These are phyloP conservation scores for Holothuria scabra DNA, from an alignment of 53 echinoderm and acorn worm genomes.

Conservation along the genomic window DNA sequence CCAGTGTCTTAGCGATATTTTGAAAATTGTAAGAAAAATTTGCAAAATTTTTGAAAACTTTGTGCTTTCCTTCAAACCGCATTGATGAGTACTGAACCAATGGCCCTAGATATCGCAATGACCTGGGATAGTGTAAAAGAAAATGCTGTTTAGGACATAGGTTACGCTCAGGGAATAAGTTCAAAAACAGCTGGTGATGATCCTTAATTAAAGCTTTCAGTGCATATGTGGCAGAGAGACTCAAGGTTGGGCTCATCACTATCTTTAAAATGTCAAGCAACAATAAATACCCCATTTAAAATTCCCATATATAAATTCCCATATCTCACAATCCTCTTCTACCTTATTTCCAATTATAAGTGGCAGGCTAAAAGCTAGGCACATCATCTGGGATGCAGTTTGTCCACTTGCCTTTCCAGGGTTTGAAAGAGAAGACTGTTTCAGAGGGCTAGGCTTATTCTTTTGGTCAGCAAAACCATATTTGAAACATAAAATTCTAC, in stretches of 20 bases:
- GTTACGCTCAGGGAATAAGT: slow-evolving; percentile 26
- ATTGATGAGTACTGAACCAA: slow-evolving; percentile 35
- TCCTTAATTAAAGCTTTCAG: slow-evolving; percentile 40
- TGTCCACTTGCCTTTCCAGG: slow-evolving; percentile 9
- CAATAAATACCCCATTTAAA: neutral
- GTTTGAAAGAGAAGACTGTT: slow-evolving; percentile 26
- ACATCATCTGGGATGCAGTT: slow-evolving; percentile 30
- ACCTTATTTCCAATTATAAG: slow-evolving; percentile 44
- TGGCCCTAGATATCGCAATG: slow-evolving; percentile 40
- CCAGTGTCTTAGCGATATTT: slow-evolving; percentile 52
- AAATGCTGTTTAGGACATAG: slow-evolving; percentile 59
- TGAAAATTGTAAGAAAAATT: slow-evolving; percentile 12
- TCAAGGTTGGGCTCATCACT: slow-evolving; percentile 37
- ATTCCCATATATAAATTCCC: too few species aligned
- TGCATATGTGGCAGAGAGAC: slow-evolving; percentile 30
- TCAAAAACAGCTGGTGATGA: slow-evolving; percentile 34
- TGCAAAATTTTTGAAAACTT: slow-evolving; percentile 30
- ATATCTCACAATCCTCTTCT: slow-evolving; percentile 31
- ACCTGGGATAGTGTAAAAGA: slow-evolving; percentile 38
- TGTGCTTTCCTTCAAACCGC: slow-evolving; percentile 56
- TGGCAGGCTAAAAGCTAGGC: slow-evolving; percentile 37
- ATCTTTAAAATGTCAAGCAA: slow-evolving; percentile 14
- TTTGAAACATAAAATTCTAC: slow-evolving; percentile 54
- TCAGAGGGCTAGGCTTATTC: slow-evolving; percentile 8
- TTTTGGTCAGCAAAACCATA: slow-evolving; percentile 59